Base-by-base conservation (phyloP, 2,113 vertebrate genomes). In the Heliornis fulica region DNA sequence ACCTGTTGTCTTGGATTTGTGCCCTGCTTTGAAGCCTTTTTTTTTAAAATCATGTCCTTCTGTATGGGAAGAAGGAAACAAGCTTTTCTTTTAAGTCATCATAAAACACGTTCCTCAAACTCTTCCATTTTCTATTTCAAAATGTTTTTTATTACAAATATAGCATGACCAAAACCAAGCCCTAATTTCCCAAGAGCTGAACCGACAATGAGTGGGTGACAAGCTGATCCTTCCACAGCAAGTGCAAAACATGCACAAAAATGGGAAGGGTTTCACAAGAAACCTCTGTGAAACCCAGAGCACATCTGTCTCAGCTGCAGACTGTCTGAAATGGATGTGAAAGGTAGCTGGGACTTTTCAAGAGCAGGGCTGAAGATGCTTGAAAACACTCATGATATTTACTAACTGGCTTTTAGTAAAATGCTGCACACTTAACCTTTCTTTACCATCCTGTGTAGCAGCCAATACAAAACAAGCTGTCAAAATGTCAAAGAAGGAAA, bases 401-500 rank as follows among this genome's bases (percentile, higher is more conserved):
- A 38, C 53, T 81, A 69, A 78, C 63, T 89, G 70, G 26, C n/a
- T 89, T 78, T 29, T 60, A 26, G 19, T 61, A 87, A 90, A 92
- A 80, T 31, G 45, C 38, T 87, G 19, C 57, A 61, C 56, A 6
- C 45, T 88, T 83, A 94, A 80, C 50, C 34, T 92, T 90, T 93
- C 48, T 25, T 83, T 34, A 38, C 7, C 28, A 41, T 90, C 26
- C 66, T 63, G n/a, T 46, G 23, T 18, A 94, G 56, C 57, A 92
- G 51, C 79, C 53, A 63, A 26, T 86, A 57, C 3, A 87, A 93
- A 95, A 89, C 31, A 81, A 86, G 82, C 65, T 26, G 18, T 90
- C 74, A 92, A 96, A 96, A 92, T 84, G 64, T 94, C 89, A 89
- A 85, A 72, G 45, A 70, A 74, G 15, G 26, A 83, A 71, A 69